Percentiles rank a stretch among this genome's conserved stretches.
phyloP scores from a whole-genome alignment of 2,888 invertebrate genomes.

The Athalia circularis region DNA sequence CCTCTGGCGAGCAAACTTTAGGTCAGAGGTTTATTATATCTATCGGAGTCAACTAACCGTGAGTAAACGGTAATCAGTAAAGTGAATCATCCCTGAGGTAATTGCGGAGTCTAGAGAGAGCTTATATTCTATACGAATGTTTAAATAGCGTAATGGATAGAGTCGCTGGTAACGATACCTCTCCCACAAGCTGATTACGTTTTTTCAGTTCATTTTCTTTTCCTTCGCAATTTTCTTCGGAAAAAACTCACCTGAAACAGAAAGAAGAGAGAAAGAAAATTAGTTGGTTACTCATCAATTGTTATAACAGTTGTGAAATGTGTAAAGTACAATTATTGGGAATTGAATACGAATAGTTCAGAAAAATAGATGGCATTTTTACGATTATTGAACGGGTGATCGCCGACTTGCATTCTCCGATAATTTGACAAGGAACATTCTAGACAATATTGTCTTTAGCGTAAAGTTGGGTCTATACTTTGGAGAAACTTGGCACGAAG shows the following conservation, averaged over 20 bases:
- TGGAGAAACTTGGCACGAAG: background rate
- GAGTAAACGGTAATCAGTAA: slow-evolving; percentile 14
- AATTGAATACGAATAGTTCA: too few relatives aligned
- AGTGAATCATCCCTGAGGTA: background rate
- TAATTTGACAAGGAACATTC: too few relatives aligned
- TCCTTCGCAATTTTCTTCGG: background rate
- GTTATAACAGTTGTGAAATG: too few relatives aligned
- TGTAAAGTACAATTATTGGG: too few relatives aligned
- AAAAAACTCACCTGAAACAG: slow-evolving; percentile 65
- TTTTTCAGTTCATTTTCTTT: background rate
- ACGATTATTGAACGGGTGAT: too few relatives aligned
- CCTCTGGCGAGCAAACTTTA: slow-evolving; percentile 28
- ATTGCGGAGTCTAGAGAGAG: background rate
- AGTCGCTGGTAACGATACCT: background rate
- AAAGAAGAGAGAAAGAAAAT: slow-evolving; percentile 50
- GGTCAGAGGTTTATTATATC: background rate
- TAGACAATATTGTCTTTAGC: background rate
- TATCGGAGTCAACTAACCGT: slow-evolving; percentile 32
- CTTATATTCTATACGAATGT: background rate
- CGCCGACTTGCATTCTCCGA: too few relatives aligned
- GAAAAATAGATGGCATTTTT: too few relatives aligned
- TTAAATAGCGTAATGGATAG: background rate
- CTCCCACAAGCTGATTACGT: slow-evolving; percentile 7
- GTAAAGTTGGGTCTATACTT: slow-evolving; percentile 18
- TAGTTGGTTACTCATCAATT: background rate